Base-by-base conservation (phyloP, 2,888 invertebrate species). In the Drosophila pseudotalamancana region DNA sequence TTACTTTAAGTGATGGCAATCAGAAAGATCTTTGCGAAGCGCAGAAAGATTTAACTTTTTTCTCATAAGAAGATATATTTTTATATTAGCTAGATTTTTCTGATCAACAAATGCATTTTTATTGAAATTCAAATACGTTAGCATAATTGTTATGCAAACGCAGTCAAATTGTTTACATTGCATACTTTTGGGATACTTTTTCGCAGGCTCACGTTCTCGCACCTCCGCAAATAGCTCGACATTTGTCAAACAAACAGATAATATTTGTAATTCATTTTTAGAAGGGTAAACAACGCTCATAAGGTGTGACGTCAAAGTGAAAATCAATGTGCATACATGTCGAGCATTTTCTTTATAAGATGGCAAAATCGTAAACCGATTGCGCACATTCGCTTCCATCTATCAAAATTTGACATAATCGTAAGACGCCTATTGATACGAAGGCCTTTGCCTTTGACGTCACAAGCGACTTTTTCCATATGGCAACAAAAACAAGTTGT, bases 401-500 rank as follows among this genome's bases (percentile, higher is more conserved):
- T 34, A 60, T 48, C 46, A 34, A 1, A 19, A 37, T 35, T 53
- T 19, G 25, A 42, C 29, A 50, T 39, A 49, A 39, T 48, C 25
- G 23, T 40, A 57, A 12, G n/a, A 8, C 57, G 14, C 29, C 6
- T 50, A 50, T 40, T 59, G 45, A 34, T 27, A 67, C 19, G 50
- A 64, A 40, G 48, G 55, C 31, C 50, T 14, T 9, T 23, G 40
- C 21, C 62, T 27, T 74, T 72, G 72, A 70, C 72, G 72, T 72
- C 72, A 72, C 32, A 53, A 34, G 21, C 18, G 18, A 29, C 27
- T 25, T 37, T 14, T 18, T n/a, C n/a, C 34, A 29, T 21, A 40
- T 29, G 23, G 5, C 9, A 19, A 42, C 12, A 25, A n/a, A 29
- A 35, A 46, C 32, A 31, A 50, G 19, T 43, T 71, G 12, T 21